Evolutionary conservation across 1,140 invertebrate genomes (phyloP).

Genomic region (Phymorhynchus buccinoides): DNA sequence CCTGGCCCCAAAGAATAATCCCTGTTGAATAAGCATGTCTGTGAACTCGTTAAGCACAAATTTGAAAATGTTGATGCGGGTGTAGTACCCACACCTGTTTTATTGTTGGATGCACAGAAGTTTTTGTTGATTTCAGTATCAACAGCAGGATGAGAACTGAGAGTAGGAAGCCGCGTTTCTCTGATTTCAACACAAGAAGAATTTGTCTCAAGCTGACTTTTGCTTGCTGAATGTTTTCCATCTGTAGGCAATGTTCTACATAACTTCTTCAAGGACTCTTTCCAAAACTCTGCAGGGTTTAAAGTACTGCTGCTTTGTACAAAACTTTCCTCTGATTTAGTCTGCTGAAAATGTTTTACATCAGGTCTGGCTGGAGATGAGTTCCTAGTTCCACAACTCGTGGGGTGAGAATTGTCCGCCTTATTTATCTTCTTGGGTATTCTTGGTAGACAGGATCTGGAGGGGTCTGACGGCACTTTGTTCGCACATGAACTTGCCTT

Average conservation of each 20-base stretch:
- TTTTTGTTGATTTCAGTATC: not conserved
- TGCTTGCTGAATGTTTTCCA: not conserved
- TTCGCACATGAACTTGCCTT: not conserved
- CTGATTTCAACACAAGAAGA: not conserved
- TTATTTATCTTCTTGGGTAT: not conserved
- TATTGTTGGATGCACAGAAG: not conserved
- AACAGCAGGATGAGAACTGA: not conserved
- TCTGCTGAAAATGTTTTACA: not conserved
- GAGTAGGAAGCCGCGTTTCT: not conserved
- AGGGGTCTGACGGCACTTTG: not conserved
- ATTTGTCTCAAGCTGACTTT: not conserved
- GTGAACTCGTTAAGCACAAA: not conserved
- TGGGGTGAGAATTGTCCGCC: not conserved
- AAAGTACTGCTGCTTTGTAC: not conserved
- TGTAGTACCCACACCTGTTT: not conserved
- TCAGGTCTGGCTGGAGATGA: not conserved
- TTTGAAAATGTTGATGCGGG: not conserved
- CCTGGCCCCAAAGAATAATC: not conserved
- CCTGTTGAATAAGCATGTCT: not conserved
- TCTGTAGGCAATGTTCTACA: not conserved
- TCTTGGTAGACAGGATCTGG: not conserved
- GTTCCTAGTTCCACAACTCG: not conserved
- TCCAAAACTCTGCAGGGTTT: not conserved
- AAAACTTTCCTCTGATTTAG: not conserved
- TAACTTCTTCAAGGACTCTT: not conserved